Evolutionary conservation across 2,113 vertebrate genomes (phyloP).

Genomic region (Balaeniceps rex): DNA sequence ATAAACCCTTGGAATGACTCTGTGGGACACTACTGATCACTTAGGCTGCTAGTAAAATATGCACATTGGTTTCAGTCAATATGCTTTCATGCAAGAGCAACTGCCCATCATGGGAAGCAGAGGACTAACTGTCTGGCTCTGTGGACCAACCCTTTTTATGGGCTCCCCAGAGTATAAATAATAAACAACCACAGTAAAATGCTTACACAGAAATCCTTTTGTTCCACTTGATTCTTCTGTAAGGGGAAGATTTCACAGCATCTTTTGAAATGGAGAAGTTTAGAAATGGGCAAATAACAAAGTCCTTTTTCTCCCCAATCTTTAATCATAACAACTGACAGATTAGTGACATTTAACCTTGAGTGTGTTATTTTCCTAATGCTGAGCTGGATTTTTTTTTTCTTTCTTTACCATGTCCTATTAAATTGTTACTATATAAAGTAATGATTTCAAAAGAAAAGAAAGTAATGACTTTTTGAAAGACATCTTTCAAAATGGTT

Average conservation of each 20-base stretch:
- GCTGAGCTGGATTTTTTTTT: not conserved
- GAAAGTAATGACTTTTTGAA: constrained; percentile 10
- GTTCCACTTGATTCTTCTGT: not conserved
- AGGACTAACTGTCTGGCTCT: not conserved
- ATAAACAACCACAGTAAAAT: not conserved
- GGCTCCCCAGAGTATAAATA: not conserved
- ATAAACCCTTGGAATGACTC: not conserved
- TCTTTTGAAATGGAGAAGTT: not conserved
- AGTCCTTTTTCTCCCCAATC: not conserved
- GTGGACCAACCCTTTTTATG: not conserved
- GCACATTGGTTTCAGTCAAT: not conserved
- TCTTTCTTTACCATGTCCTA: not conserved
- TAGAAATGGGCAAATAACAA: not conserved
- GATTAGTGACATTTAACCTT: constrained; percentile 15
- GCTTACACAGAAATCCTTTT: not conserved
- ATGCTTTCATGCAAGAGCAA: not conserved
- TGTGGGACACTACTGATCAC: not conserved
- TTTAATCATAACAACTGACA: not conserved
- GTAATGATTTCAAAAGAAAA: constrained; percentile 21
- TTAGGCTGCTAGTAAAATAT: not conserved
- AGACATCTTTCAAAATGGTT: constrained; percentile 14
- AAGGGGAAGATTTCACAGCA: not conserved
- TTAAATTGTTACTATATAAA: constrained; percentile 35
- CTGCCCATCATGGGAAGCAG: not conserved
- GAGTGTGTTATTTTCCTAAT: constrained; percentile 16